Base-by-base conservation (phyloP, 2,888 invertebrate species). In the Mythimna pallens region DNA sequence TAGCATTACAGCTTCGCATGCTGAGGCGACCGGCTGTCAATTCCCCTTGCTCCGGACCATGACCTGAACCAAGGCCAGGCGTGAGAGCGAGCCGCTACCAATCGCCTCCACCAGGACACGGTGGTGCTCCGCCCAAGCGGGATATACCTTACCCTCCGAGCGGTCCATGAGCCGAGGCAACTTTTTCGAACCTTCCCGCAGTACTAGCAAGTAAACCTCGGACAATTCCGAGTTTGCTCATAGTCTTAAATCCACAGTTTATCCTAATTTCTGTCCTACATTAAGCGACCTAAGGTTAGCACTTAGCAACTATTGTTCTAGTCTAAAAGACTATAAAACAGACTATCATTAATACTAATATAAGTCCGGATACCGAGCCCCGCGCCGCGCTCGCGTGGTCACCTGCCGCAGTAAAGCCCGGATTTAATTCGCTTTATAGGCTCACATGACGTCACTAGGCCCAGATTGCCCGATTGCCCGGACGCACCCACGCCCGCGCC, bases 381-480 rank as follows among this genome's bases (percentile, higher is more conserved):
- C 55, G 30, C 52, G 66, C 66, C 34, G 59, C 83, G 84, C 86
- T 81, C 78, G 76, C 84, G 87, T 79, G 80, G 71, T 83, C 80
- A 65, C 61, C 34, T 2, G 34, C 40, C 64, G 54, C 64, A 40
- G 80, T 78, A 76, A 77, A 81, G 74, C 79, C 79, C 62, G 73
- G 78, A 79, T 78, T 87, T 82, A 84, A 85, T 86, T 82, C 79
- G 40, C 50, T 84, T 76, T 85, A 85, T 84, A 80, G 77, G 73
- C 81, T 63, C 81, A 72, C 57, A 80, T 90, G 90, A 89, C 89
- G 89, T 90, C 87, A 86, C 78, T 17, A 57, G 40, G 58, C 73
- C 61, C 22, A 75, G 85, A 83, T 85, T 82, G 76, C 67, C 64
- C 78, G 76, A 17, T 8, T 36, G 76, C 68, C 63, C 76, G 77